Conservation (phyloP, 2,888 invertebrate genomes). For the Sesia bembeciformis region DNA sequence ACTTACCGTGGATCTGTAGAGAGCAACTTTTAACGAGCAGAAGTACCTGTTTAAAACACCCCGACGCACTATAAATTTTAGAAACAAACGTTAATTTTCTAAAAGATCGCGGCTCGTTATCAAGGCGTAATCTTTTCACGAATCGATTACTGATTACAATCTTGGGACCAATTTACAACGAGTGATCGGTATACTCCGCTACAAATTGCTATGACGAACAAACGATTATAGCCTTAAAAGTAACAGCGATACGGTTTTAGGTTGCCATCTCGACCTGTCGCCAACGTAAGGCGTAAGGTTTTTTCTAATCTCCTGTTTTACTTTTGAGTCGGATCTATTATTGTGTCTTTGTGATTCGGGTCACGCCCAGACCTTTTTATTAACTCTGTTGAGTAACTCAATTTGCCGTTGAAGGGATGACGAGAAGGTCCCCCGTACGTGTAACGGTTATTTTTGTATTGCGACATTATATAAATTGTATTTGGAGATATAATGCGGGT, state of each 20-base stretch:
- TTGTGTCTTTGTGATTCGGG: conserved; percentile 34
- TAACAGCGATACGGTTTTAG: too few relatives aligned
- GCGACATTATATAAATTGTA: not conserved
- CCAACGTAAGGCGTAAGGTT: not conserved
- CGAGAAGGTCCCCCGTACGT: conserved; percentile 47
- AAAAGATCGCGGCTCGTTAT: too few relatives aligned
- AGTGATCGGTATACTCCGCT: not conserved
- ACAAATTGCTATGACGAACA: too few relatives aligned
- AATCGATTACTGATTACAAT: not conserved
- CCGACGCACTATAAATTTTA: too few relatives aligned
- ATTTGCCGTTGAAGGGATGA: conserved; percentile 60
- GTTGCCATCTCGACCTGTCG: too few relatives aligned
- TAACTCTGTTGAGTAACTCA: conserved; percentile 63
- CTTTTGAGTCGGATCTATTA: conserved; percentile 15
- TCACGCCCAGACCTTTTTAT: conserved; percentile 55
- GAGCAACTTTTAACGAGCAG: too few relatives aligned
- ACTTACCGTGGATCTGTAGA: too few relatives aligned
- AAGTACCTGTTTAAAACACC: too few relatives aligned
- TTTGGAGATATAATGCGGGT: not conserved
- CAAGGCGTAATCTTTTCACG: too few relatives aligned
- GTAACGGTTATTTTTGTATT: conserved; percentile 23
- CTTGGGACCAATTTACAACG: not conserved
- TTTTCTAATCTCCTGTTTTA: not conserved
- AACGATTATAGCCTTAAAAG: too few relatives aligned
- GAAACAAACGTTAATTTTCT: too few relatives aligned